These are phyloP conservation scores for Plodia interpunctella DNA, from an alignment of 1,140 invertebrate genomes.

Conservation along the genomic window DNA sequence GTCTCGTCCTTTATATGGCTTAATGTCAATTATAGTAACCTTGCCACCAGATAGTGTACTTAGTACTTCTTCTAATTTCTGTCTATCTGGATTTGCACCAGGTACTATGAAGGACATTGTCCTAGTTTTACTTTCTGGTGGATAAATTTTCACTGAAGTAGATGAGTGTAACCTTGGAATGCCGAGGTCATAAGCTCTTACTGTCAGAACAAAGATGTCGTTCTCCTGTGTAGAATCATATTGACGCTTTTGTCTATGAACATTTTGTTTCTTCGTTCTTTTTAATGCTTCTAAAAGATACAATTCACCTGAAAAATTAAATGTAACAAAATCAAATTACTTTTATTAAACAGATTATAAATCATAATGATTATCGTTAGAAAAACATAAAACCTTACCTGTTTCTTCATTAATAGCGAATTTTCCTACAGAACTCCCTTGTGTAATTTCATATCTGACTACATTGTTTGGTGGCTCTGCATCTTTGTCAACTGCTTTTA, in stretches of 20 bases:
- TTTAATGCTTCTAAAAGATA: slow-evolving; percentile 75
- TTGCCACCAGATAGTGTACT: slow-evolving; percentile 86
- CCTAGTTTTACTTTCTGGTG: slow-evolving; percentile 81
- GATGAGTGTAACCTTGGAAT: slow-evolving; percentile 84
- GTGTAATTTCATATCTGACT: slow-evolving; percentile 89
- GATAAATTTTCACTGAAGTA: slow-evolving; percentile 82
- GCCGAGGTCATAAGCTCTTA: slow-evolving; percentile 88
- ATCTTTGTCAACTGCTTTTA: slow-evolving; percentile 90
- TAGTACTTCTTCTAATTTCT: slow-evolving; percentile 84
- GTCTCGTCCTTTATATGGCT: slow-evolving; percentile 80
- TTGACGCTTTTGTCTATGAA: slow-evolving; percentile 70
- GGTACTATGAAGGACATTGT: slow-evolving; percentile 88
- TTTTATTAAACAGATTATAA: too few species aligned
- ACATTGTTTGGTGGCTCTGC: slow-evolving; percentile 91
- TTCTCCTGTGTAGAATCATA: slow-evolving; percentile 64
- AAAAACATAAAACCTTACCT: slow-evolving; percentile 70
- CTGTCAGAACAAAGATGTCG: slow-evolving; percentile 80
- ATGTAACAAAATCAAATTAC: slow-evolving; percentile 6
- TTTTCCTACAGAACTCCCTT: slow-evolving; percentile 87
- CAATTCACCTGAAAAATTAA: slow-evolving; percentile 63
- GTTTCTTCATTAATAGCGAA: slow-evolving; percentile 87
- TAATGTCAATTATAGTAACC: slow-evolving; percentile 85
- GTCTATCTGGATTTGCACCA: slow-evolving; percentile 83
- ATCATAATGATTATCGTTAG: neutral
- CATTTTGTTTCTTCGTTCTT: slow-evolving; percentile 68